Conservation (phyloP, 2,113 vertebrate genomes). For the Agelaius tricolor region DNA sequence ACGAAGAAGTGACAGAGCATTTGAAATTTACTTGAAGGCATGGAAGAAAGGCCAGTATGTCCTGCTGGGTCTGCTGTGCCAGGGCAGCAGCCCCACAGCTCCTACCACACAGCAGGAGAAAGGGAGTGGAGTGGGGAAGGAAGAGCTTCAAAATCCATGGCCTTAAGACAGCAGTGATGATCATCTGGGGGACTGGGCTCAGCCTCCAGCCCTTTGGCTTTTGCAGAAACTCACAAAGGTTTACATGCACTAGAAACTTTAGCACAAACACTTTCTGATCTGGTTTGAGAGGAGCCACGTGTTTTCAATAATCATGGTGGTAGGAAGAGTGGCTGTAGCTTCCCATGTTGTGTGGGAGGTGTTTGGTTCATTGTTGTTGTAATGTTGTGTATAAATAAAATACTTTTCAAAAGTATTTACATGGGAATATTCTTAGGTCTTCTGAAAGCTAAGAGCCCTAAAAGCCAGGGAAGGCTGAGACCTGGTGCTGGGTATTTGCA, state of each 20-base stretch:
- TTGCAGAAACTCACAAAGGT: not conserved
- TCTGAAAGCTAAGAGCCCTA: not conserved
- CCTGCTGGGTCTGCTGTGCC: not conserved
- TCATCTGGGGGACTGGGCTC: not conserved
- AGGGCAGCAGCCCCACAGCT: not conserved
- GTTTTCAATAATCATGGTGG: not conserved
- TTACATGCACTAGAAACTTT: conserved; percentile 51
- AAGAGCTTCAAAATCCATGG: not conserved
- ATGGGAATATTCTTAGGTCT: not conserved
- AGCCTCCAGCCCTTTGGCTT: not conserved
- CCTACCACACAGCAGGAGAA: not conserved
- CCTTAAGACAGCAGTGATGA: not conserved
- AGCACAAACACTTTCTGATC: conserved; percentile 22
- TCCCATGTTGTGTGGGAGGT: not conserved
- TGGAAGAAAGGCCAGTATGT: not conserved
- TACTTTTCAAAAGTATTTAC: conserved; percentile 1
- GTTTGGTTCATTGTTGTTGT: not conserved
- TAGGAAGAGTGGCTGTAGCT: not conserved
- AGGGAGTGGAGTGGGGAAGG: not conserved
- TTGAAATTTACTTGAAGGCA: not conserved
- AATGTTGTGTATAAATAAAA: conserved; percentile 37
- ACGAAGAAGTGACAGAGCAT: not conserved
- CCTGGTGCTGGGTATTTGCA: not conserved
- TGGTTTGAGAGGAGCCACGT: not conserved
- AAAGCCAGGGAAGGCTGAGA: not conserved